phyloP scores from a whole-genome alignment of 2,797 vertebrate species.

The Bovichtus diacanthus region DNA sequence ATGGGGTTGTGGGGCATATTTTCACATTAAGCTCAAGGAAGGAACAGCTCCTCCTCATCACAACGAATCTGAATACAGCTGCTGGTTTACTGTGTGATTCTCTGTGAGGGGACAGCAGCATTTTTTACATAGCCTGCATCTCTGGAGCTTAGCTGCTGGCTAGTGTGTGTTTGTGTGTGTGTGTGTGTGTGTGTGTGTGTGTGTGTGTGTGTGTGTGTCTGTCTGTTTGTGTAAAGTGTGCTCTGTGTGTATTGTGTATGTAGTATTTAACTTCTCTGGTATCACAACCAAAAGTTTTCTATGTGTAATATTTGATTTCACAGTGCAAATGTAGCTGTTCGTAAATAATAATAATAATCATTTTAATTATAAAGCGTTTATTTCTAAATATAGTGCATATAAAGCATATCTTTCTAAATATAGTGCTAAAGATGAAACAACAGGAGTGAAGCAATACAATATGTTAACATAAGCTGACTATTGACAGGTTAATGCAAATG shows the following conservation, averaged over 20 bases:
- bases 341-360: neutral
- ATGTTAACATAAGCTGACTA: neutral
- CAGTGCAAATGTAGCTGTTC: neutral
- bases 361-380: neutral
- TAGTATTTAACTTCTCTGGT: neutral
- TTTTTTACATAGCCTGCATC: conserved; percentile 13
- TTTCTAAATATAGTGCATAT: neutral
- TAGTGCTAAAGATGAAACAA: neutral
- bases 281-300: neutral
- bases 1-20: conserved; percentile 68
- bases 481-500: neutral
- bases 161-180: conserved; percentile 20
- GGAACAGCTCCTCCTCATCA: conserved; percentile 79
- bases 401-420: neutral
- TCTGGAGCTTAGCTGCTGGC: conserved; percentile 22
- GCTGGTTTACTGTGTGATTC: conserved; percentile 61
- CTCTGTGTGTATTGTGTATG: neutral
- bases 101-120: conserved; percentile 52
- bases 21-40: conserved; percentile 73
- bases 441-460: neutral
- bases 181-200: neutral
- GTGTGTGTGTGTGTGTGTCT: conserved; percentile 10
- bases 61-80: conserved; percentile 56
- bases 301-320: neutral
- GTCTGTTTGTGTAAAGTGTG: conserved; percentile 8